These are phyloP conservation scores for Zaprionus obscuricornis DNA, from an alignment of 2,888 invertebrate genomes.

Conservation along the genomic window DNA sequence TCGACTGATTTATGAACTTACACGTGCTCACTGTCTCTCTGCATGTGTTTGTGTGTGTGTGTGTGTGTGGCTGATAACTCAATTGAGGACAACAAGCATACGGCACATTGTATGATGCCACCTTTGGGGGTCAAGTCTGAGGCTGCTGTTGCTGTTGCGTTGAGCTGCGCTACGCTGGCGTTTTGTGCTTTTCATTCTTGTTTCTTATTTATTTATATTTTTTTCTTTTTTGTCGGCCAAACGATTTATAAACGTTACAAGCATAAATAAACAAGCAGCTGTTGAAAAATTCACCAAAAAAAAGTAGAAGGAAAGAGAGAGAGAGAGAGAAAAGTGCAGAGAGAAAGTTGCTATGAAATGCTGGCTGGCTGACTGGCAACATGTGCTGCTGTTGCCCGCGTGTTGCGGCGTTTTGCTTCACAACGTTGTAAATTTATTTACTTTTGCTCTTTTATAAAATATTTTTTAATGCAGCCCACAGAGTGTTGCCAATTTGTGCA, in stretches of 20 bases:
- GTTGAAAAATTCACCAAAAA: conserved; percentile 53
- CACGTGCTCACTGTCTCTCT: conserved; percentile 21
- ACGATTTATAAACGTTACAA: conserved; percentile 79
- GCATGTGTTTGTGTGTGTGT: background rate
- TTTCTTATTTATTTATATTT: conserved; percentile 1
- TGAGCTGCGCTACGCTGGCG: conserved; percentile 4
- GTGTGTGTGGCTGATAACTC: conserved; percentile 49
- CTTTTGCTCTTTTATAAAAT: conserved; percentile 75
- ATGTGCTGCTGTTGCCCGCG: conserved; percentile 47
- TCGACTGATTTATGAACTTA: conserved; percentile 66
- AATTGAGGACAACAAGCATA: conserved; percentile 72
- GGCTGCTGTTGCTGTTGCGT: conserved; percentile 32
- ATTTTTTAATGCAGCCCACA: conserved; percentile 77
- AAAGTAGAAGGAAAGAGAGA: conserved; percentile 10
- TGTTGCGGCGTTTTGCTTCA: conserved; percentile 24
- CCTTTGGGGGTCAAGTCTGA: conserved; percentile 42
- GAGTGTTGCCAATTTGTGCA: conserved; percentile 80
- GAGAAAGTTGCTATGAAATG: background rate
- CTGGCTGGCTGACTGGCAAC: conserved; percentile 62
- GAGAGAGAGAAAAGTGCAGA: background rate
- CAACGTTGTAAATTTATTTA: conserved; percentile 71
- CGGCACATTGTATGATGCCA: conserved; percentile 54
- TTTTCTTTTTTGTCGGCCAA: conserved; percentile 48
- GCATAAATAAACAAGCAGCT: conserved; percentile 77
- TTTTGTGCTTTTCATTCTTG: conserved; percentile 7